These are phyloP conservation scores for Aplidium turbinatum DNA, from an alignment of 23 tunicate species.

Conservation along the genomic window DNA sequence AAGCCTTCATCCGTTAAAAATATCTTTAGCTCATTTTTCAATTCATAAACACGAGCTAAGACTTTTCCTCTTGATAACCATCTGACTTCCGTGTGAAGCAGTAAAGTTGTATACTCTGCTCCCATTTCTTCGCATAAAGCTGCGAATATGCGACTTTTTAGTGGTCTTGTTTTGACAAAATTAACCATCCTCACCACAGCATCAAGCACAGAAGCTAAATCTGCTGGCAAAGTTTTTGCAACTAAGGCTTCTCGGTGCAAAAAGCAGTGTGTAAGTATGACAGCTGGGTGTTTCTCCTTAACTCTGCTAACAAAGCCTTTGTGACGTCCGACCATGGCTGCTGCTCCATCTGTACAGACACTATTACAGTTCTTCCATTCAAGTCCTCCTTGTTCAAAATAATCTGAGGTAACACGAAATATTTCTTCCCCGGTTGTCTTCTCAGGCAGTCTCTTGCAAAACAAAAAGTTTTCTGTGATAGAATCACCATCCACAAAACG, in stretches of 20 bases:
- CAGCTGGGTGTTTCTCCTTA: slow-evolving; percentile 25
- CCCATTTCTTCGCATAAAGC: slow-evolving; percentile 44
- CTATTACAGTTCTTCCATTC: slow-evolving; percentile 32
- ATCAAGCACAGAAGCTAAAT: slow-evolving; percentile 18
- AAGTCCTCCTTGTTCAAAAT: slow-evolving; percentile 34
- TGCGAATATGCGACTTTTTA: slow-evolving; percentile 36
- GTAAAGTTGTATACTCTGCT: slow-evolving; percentile 27
- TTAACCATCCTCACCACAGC: slow-evolving; percentile 26
- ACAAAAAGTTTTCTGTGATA: slow-evolving; percentile 33
- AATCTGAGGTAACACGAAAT: slow-evolving; percentile 36
- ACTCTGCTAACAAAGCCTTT: slow-evolving; percentile 42
- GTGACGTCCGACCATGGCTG: slow-evolving; percentile 31
- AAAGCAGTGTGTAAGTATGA: slow-evolving; percentile 36
- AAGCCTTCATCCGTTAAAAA: slow-evolving; percentile 19
- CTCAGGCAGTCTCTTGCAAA: slow-evolving; percentile 27
- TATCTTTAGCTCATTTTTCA: slow-evolving; percentile 16
- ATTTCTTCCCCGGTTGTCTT: slow-evolving; percentile 45
- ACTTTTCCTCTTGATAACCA: slow-evolving; percentile 38
- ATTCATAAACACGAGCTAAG: slow-evolving; percentile 29
- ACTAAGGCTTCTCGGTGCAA: slow-evolving; percentile 46
- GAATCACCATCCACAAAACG: slow-evolving; percentile 52
- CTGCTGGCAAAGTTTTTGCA: slow-evolving; percentile 43
- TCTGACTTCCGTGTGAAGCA: slow-evolving; percentile 22
- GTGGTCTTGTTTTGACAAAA: slow-evolving; percentile 41
- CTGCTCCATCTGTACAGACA: slow-evolving; percentile 38